phyloP scores from a whole-genome alignment of 2,113 vertebrate genomes.

The Sinocyclocheilus anophthalmus region DNA sequence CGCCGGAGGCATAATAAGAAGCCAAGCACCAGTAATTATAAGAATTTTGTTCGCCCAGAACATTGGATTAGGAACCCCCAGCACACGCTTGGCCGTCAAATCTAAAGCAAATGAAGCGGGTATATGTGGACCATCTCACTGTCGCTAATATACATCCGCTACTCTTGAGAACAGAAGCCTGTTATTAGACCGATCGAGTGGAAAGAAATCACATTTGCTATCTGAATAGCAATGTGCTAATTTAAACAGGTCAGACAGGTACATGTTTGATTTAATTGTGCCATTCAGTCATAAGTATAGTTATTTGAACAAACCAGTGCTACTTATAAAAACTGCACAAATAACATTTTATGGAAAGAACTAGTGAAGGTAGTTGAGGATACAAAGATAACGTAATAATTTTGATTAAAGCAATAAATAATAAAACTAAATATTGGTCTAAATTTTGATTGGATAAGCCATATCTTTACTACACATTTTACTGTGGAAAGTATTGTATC shows the following conservation, averaged over 20 bases:
- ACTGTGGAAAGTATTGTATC: too few relatives aligned
- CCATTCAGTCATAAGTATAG: not conserved
- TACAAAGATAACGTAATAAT: too few relatives aligned
- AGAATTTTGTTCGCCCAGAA: conserved; percentile 18
- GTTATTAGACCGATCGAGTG: not conserved
- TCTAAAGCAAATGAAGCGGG: conserved; percentile 33
- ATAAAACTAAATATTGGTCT: too few relatives aligned
- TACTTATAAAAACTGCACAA: not conserved
- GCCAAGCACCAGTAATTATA: conserved; percentile 36
- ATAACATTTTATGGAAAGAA: not conserved
- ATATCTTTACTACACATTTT: too few relatives aligned
- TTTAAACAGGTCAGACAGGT: not conserved
- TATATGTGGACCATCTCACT: not conserved
- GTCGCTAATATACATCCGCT: not conserved
- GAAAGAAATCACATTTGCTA: not conserved
- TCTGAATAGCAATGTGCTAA: conserved; percentile 24
- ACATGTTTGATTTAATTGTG: not conserved
- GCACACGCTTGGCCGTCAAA: too few relatives aligned
- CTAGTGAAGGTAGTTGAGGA: not conserved
- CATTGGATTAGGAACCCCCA: conserved; percentile 9
- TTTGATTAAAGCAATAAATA: too few relatives aligned
- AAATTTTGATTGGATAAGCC: too few relatives aligned
- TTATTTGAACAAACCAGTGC: not conserved
- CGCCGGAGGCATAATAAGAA: conserved; percentile 1
- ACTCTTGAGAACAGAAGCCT: not conserved